Conservation (phyloP, 2,888 invertebrate genomes). For the Hofmannophila pseudospretella region DNA sequence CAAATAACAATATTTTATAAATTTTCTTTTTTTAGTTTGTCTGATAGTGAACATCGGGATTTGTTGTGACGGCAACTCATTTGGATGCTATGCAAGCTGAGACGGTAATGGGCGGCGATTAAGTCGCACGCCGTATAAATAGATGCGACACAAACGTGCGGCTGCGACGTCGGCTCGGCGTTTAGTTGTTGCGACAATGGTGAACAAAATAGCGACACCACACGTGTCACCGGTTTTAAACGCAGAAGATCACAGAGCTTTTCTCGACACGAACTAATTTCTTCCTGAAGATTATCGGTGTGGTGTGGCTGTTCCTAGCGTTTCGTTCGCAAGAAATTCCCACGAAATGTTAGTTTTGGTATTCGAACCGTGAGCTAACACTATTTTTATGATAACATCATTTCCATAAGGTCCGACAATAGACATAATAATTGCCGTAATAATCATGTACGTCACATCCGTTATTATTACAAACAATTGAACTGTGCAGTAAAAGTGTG, state of each 20-base stretch:
- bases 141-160: constrained; percentile 32
- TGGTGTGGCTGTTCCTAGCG: too few relatives aligned
- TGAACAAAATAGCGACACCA: constrained; percentile 37
- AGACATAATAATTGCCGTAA: constrained; percentile 29
- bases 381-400: constrained; percentile 9
- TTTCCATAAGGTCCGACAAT: constrained; percentile 16
- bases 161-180: too few relatives aligned
- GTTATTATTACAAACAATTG: constrained; percentile 40
- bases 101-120: constrained; percentile 40
- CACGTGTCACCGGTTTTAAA: constrained; percentile 20
- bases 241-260: neutral
- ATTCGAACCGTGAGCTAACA: neutral
- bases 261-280: too few relatives aligned
- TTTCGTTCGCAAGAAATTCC: too few relatives aligned
- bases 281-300: too few relatives aligned
- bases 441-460: constrained; percentile 28
- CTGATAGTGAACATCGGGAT: constrained; percentile 3
- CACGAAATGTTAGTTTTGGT: too few relatives aligned
- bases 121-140: constrained; percentile 42
- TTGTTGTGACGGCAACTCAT: constrained; percentile 34
- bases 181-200: constrained; percentile 33
- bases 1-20: too few relatives aligned
- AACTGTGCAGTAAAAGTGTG: constrained; percentile 44
- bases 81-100: constrained; percentile 40
- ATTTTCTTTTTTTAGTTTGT: too few relatives aligned